phyloP scores from a whole-genome alignment of 2,797 vertebrate species.

The Cheirogaleus major region DNA sequence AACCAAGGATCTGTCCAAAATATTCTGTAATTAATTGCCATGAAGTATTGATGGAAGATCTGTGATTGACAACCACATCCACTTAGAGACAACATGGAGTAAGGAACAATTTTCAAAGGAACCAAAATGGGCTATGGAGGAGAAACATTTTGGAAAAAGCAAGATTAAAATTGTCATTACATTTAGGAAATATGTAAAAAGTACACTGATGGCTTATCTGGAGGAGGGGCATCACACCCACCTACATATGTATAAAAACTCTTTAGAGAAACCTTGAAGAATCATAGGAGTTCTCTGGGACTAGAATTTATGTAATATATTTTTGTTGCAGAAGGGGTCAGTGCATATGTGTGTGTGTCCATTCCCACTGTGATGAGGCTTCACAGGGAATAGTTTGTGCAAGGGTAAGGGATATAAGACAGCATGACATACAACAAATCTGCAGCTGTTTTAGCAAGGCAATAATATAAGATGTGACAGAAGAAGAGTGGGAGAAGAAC shows the following conservation, averaged over 20 bases:
- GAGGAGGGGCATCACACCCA: background rate
- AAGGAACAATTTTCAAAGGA: background rate
- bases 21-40: background rate
- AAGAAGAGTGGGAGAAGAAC: background rate
- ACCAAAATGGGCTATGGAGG: background rate
- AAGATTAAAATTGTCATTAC: background rate
- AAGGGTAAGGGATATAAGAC: background rate
- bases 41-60: background rate
- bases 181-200: too few species aligned
- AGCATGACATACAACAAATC: background rate
- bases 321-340: background rate
- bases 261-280: background rate
- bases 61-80: background rate
- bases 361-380: background rate
- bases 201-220: too few species aligned
- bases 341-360: rapidly evolving
- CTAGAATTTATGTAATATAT: background rate
- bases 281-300: background rate
- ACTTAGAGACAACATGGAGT: background rate
- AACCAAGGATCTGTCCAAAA: background rate
- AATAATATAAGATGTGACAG: background rate
- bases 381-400: background rate
- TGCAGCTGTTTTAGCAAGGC: background rate
- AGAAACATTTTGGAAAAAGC: background rate
- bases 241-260: background rate